Evolutionary conservation across 2,888 invertebrate genomes (phyloP).

Genomic region (Rhorus exstirpatorius): DNA sequence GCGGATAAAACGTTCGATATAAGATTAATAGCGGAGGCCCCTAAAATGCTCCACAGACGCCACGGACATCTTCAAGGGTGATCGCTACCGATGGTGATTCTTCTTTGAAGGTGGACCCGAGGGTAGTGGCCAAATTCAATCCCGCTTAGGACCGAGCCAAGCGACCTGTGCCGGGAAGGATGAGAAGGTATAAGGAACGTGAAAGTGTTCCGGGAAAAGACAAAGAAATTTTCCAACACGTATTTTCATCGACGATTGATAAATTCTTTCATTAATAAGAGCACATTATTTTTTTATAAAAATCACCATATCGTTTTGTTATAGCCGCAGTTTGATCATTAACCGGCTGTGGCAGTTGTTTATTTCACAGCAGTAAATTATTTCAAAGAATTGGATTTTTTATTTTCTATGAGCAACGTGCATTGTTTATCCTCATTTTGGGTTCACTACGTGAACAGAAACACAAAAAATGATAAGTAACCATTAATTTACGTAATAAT

Average conservation of each 20-base stretch:
- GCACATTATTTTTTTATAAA: background rate
- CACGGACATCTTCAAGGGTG: slow-evolving; percentile 73
- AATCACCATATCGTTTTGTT: background rate
- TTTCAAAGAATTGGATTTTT: too few species aligned
- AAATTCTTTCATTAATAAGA: slow-evolving; percentile 31
- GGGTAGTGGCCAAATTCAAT: slow-evolving; percentile 85
- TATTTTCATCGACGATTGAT: slow-evolving; percentile 54
- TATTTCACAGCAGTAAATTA: too few species aligned
- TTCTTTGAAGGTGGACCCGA: slow-evolving; percentile 85
- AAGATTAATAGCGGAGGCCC: slow-evolving; percentile 85
- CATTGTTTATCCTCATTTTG: too few species aligned
- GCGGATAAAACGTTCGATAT: slow-evolving; percentile 85
- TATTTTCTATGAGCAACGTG: too few species aligned
- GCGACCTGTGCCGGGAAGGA: slow-evolving; percentile 47
- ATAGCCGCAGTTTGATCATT: background rate
- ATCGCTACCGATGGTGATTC: slow-evolving; percentile 82
- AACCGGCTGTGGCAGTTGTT: too few species aligned
- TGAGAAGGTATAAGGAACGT: slow-evolving; percentile 28
- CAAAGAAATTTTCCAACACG: slow-evolving; percentile 35
- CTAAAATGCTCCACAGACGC: slow-evolving; percentile 73
- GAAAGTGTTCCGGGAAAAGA: slow-evolving; percentile 35
- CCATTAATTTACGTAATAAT: too few species aligned
- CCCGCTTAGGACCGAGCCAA: slow-evolving; percentile 84
- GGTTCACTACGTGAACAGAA: too few species aligned
- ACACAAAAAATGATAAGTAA: too few species aligned